These are phyloP conservation scores for Dicaeum eximium DNA, from an alignment of 2,113 vertebrate species.

Conservation along the genomic window DNA sequence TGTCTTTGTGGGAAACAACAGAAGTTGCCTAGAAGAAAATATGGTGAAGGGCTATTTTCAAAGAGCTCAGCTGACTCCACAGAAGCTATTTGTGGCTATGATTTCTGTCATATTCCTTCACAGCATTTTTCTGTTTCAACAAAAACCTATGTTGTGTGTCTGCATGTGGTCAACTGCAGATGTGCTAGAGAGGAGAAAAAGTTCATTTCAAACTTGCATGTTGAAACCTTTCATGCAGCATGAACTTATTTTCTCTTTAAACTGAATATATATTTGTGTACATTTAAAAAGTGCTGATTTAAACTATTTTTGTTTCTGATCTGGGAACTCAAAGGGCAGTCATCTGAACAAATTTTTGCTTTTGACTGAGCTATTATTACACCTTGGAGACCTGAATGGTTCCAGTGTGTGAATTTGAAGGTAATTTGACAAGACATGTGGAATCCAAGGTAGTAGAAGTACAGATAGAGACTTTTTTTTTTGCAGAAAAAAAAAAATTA, in stretches of 20 bases:
- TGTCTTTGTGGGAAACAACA: background rate
- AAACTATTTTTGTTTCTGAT: conserved; percentile 33
- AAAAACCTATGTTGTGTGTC: background rate
- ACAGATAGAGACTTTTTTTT: background rate
- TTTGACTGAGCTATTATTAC: conserved; percentile 45
- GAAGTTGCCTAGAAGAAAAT: background rate
- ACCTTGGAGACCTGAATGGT: conserved; percentile 15
- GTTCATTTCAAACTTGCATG: background rate
- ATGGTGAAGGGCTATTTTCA: background rate
- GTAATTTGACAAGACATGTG: conserved; percentile 49
- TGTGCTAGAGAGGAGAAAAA: conserved; percentile 14
- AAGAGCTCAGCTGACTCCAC: background rate
- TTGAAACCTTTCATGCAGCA: background rate
- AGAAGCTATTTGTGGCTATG: background rate
- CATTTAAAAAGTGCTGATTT: conserved; percentile 41
- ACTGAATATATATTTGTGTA: conserved; percentile 12
- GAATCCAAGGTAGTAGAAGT: conserved; percentile 31
- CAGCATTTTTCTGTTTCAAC: conserved; percentile 10
- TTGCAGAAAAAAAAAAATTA: background rate
- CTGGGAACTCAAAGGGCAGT: background rate
- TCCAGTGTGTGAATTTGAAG: conserved; percentile 21
- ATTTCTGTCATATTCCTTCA: conserved; percentile 23
- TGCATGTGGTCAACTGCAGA: conserved; percentile 26
- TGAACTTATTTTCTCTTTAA: conserved; percentile 48
- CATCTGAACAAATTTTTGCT: conserved; percentile 40